Evolutionary conservation across 2,113 vertebrate genomes (phyloP).

Genomic region (Ondatra zibethicus): DNA sequence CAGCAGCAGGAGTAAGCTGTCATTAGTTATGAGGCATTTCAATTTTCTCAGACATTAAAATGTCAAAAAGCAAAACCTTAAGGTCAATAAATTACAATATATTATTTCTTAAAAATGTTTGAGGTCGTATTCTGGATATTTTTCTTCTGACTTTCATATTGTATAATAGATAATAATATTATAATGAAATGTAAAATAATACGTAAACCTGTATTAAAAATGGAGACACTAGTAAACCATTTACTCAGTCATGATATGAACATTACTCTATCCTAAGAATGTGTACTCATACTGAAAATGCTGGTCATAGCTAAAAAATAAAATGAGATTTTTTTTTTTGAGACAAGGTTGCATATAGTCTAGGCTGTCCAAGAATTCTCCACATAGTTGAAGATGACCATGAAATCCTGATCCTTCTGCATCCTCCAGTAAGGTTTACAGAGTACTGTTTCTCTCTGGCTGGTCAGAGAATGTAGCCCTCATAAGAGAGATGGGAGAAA

Average conservation of each 20-base stretch:
- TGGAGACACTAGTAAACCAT: not conserved
- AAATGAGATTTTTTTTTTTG: not conserved
- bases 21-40: no score
- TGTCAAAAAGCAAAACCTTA: not conserved
- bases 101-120: not conserved
- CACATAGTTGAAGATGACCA: not conserved
- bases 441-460: not conserved
- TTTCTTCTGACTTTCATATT: not conserved
- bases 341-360: not conserved
- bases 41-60: not conserved
- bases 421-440: not conserved
- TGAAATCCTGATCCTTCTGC: not conserved
- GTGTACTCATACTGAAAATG: not conserved
- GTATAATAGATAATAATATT: not conserved
- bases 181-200: not conserved
- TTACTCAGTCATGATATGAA: not conserved
- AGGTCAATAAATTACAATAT: not conserved
- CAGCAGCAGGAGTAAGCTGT: accelerated
- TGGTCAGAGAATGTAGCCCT: not conserved
- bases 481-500: not conserved
- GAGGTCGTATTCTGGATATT: not conserved
- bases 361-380: not conserved
- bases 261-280: not conserved
- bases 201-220: not conserved
- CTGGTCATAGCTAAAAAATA: not conserved